These are phyloP conservation scores for Actinopyga echinites DNA, from an alignment of 53 echinoderm and acorn worm genomes.

Conservation along the genomic window DNA sequence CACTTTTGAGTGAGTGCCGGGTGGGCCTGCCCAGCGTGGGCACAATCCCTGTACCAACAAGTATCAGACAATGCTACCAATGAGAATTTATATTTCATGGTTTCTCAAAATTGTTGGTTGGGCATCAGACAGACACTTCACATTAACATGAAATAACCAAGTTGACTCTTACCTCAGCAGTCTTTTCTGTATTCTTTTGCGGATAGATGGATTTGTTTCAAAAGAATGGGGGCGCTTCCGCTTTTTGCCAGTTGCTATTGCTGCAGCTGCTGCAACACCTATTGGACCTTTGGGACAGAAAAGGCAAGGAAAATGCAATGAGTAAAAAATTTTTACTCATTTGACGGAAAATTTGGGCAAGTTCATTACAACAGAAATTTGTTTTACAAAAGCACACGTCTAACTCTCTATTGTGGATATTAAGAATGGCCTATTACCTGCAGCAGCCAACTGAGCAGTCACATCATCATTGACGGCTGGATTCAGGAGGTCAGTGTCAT, in stretches of 20 bases:
- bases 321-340: no score
- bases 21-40: no score
- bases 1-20: no score
- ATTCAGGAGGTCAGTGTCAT: conserved; percentile 90
- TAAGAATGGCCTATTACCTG: conserved; percentile 55
- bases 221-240: conserved; percentile 97
- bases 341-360: no score
- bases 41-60: no score
- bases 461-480: conserved; percentile 81
- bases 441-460: conserved; percentile 89
- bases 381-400: no score
- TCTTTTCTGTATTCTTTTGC: conserved; percentile 92
- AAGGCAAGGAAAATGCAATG: neutral
- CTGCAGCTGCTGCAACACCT: conserved; percentile 97
- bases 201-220: conserved; percentile 98
- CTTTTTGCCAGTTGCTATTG: conserved; percentile 98
- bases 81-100: no score
- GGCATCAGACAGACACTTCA: neutral
- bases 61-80: no score
- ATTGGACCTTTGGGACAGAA: conserved; percentile 70
- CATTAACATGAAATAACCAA: no score
- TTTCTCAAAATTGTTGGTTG: no score
- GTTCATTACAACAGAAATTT: no score
- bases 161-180: conserved; percentile 75
- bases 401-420: neutral